Percentiles rank a stretch among this genome's conserved stretches.
Conservation (phyloP, 2,888 invertebrate genomes). For the Caenorhabditis sp. region DNA sequence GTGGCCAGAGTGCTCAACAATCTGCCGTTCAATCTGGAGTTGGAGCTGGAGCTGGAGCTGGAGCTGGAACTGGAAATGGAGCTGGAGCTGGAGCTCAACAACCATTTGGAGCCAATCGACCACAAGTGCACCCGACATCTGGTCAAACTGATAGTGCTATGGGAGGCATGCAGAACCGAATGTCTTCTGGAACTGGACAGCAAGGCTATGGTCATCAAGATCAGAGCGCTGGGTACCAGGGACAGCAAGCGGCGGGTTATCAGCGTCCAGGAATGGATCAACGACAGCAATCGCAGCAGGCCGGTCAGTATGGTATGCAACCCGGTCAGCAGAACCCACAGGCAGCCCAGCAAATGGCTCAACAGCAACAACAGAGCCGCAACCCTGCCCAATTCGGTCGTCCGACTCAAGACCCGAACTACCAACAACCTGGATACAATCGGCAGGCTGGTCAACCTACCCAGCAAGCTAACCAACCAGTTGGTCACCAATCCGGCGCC, state of each 20-base stretch:
- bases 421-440: neutral
- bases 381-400: conserved; percentile 6
- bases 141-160: neutral
- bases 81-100: too few relatives aligned
- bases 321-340: neutral
- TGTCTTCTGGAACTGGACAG: neutral
- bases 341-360: conserved; percentile 4
- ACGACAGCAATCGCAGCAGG: conserved; percentile 8
- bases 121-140: conserved; percentile 7
- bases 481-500: neutral
- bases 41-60: too few relatives aligned
- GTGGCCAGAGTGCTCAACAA: conserved; percentile 20
- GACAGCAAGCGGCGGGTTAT: neutral
- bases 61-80: too few relatives aligned
- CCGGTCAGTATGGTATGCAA: neutral
- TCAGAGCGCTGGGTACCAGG: neutral
- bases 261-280: conserved; percentile 10
- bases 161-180: conserved; percentile 20
- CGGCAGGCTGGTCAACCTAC: conserved; percentile 11
- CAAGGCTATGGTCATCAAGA: conserved; percentile 16
- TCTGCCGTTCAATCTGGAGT: conserved; percentile 20
- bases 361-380: conserved; percentile 35
- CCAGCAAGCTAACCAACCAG: conserved; percentile 2
- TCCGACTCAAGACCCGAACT: neutral
- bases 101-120: neutral